phyloP scores from a whole-genome alignment of 2,113 vertebrate species.

The Cephalophus harveyi region DNA sequence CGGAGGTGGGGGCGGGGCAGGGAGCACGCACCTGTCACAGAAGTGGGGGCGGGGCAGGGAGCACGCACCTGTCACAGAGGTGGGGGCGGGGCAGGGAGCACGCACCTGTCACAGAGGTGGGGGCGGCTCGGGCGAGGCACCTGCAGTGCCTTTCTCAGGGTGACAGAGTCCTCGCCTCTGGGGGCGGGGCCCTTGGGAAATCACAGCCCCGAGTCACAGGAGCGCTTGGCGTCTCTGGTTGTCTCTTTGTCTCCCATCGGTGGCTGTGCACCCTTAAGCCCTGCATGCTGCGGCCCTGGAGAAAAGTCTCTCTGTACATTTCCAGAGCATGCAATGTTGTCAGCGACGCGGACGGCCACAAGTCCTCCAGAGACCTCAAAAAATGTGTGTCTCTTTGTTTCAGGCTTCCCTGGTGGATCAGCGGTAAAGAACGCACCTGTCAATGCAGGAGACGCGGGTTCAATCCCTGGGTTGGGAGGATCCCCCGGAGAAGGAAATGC shows the following conservation, averaged over 20 bases:
- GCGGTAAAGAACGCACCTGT: not conserved
- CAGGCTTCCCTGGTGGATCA: not conserved
- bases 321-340: not conserved
- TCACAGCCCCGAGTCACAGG: not conserved
- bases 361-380: not conserved
- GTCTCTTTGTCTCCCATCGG: not conserved
- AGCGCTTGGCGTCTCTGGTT: not conserved
- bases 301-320: not conserved
- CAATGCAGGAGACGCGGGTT: not conserved
- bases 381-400: not conserved
- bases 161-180: not conserved
- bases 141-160: not conserved
- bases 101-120: no score
- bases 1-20: rapidly evolving
- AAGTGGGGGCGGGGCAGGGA: no score
- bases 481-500: not conserved
- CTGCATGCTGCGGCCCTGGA: not conserved
- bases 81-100: not conserved
- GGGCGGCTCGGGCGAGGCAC: rapidly evolving
- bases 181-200: not conserved
- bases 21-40: not conserved
- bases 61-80: not conserved
- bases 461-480: not conserved
- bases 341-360: not conserved
- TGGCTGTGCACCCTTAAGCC: not conserved